Percentiles rank a stretch among this genome's conserved stretches.
phyloP scores from a whole-genome alignment of 2,113 vertebrate genomes.

The Ceyx cyanopectus region DNA sequence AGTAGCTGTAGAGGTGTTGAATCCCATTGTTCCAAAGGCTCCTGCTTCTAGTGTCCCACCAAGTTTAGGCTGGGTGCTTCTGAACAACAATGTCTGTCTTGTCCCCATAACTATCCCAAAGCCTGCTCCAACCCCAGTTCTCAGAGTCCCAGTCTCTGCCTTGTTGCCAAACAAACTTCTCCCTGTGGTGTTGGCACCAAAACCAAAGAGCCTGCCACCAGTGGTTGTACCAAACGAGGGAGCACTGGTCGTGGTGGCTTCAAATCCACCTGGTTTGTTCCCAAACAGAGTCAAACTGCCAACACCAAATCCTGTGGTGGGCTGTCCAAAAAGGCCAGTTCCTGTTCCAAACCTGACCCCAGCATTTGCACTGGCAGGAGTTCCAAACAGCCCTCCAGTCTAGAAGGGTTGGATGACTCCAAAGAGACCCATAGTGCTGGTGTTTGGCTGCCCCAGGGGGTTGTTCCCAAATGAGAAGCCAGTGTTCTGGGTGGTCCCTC shows the following conservation, averaged over 20 bases:
- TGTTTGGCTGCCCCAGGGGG: conserved; percentile 89
- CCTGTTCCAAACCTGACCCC: conserved; percentile 85
- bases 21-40: too few species aligned
- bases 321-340: conserved; percentile 87
- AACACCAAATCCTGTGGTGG: conserved; percentile 88
- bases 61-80: too few species aligned
- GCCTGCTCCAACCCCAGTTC: conserved; percentile 52
- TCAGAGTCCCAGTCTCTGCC: neutral
- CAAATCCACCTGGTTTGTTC: too few species aligned
- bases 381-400: conserved; percentile 88
- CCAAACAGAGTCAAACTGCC: conserved; percentile 74
- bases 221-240: too few species aligned
- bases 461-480: conserved; percentile 91
- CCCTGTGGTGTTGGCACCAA: neutral
- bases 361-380: conserved; percentile 86
- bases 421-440: conserved; percentile 92
- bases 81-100: too few species aligned
- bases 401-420: conserved; percentile 88
- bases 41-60: conserved; percentile 77
- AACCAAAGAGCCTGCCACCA: neutral
- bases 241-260: too few species aligned
- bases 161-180: neutral
- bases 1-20: too few species aligned
- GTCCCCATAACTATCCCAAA: conserved; percentile 80
- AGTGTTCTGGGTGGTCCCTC: conserved; percentile 82